Conservation (phyloP, 2,113 vertebrate genomes). For the Platanista minor region DNA sequence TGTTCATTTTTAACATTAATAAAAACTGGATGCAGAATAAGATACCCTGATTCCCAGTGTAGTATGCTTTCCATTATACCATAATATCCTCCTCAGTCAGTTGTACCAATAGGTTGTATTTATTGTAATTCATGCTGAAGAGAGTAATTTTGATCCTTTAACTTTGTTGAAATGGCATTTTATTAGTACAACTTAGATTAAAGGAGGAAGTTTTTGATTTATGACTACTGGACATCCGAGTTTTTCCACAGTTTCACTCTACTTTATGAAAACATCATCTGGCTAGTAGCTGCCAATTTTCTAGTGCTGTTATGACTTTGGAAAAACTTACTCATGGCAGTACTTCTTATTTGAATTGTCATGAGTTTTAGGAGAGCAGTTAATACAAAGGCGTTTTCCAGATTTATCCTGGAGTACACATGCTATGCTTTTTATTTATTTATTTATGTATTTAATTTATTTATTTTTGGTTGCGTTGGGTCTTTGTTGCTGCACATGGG, state of each 20-base stretch:
- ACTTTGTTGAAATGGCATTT: slow-evolving; percentile 13
- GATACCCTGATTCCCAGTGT: not conserved
- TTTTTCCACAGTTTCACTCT: not conserved
- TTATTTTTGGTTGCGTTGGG: too few species aligned
- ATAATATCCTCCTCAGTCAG: not conserved
- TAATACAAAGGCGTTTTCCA: not conserved
- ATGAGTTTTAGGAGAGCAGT: not conserved
- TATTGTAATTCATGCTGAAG: not conserved
- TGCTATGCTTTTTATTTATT: not conserved
- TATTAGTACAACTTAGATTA: not conserved
- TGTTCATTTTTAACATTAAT: not conserved
- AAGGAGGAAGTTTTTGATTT: not conserved
- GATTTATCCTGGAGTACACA: not conserved
- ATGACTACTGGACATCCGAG: not conserved
- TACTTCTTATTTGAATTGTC: not conserved
- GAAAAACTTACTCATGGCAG: not conserved
- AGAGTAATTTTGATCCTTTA: not conserved
- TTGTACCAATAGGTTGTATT: not conserved
- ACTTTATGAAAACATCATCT: not conserved
- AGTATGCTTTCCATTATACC: not conserved
- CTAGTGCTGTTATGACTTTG: not conserved
- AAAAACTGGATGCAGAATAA: not conserved
- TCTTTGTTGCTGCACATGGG: too few species aligned
- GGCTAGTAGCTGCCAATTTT: not conserved
- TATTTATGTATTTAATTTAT: not conserved